Conservation (phyloP, 2,113 vertebrate species). For the Origma solitaria region DNA sequence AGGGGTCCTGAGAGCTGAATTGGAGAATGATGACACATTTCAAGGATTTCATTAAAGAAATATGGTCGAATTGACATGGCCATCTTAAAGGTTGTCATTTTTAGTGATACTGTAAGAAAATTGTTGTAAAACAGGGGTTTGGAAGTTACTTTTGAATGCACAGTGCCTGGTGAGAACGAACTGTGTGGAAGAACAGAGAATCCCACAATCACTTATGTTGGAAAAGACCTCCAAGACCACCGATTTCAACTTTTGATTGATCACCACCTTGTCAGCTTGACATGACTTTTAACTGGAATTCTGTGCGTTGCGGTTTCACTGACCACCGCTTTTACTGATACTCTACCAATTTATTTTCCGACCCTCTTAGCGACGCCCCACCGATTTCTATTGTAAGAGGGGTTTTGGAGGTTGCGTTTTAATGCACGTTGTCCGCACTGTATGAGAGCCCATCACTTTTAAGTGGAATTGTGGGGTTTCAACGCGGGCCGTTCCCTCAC, state of each 20-base stretch:
- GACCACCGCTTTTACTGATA: too few species aligned
- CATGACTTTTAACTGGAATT: background rate
- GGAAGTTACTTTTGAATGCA: too few species aligned
- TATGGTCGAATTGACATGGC: accelerated
- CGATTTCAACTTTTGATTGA: background rate
- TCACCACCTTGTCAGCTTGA: background rate
- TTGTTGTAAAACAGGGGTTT: too few species aligned
- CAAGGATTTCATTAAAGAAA: background rate
- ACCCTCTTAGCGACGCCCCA: background rate
- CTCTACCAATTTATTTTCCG: background rate
- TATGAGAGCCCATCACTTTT: accelerated
- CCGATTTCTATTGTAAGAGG: too few species aligned
- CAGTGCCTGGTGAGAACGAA: accelerated
- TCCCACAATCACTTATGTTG: background rate
- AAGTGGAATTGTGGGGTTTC: accelerated
- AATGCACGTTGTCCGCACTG: background rate
- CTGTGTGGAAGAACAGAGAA: background rate
- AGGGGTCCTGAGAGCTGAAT: background rate
- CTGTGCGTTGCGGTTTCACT: accelerated
- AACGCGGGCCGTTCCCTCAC: background rate
- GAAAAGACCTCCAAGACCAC: background rate
- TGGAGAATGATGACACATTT: accelerated
- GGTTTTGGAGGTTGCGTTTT: background rate
- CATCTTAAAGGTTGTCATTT: background rate
- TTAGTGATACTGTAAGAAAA: background rate